Conservation (phyloP, 1,140 invertebrate species). For the Aphidius ervi region DNA sequence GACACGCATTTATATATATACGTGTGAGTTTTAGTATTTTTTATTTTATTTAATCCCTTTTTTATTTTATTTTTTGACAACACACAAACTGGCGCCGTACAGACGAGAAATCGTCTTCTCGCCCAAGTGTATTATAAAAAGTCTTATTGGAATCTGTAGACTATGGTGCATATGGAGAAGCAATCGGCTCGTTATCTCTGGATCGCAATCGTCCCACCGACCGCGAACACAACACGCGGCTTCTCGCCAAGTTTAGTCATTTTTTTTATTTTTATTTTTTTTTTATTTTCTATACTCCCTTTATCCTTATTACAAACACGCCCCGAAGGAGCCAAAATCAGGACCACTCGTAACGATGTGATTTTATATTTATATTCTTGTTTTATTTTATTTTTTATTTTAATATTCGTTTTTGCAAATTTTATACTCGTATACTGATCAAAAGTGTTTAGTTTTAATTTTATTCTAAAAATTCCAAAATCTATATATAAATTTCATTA, state of each 20-base stretch:
- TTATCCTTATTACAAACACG: too few species aligned
- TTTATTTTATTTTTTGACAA: constrained; percentile 16
- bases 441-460: constrained; percentile 4
- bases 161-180: constrained; percentile 21
- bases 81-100: constrained; percentile 18
- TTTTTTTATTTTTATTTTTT: not conserved
- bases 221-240: constrained; percentile 28
- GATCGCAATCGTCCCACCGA: constrained; percentile 31
- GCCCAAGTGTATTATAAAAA: constrained; percentile 16
- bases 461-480: not conserved
- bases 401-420: too few species aligned
- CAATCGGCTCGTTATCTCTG: constrained; percentile 31
- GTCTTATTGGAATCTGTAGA: constrained; percentile 18
- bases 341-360: constrained; percentile 2
- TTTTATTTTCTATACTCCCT: too few species aligned
- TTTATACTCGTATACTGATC: not conserved
- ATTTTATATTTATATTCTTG: constrained; percentile 10
- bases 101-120: constrained; percentile 18
- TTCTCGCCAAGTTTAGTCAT: constrained; percentile 28
- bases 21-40: not conserved
- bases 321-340: not conserved
- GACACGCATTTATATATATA: too few species aligned
- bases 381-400: not conserved
- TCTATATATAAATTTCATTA: too few species aligned
- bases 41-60: constrained; percentile 13